Conservation (phyloP, 2,797 vertebrate species). For the Syngnathus acus region DNA sequence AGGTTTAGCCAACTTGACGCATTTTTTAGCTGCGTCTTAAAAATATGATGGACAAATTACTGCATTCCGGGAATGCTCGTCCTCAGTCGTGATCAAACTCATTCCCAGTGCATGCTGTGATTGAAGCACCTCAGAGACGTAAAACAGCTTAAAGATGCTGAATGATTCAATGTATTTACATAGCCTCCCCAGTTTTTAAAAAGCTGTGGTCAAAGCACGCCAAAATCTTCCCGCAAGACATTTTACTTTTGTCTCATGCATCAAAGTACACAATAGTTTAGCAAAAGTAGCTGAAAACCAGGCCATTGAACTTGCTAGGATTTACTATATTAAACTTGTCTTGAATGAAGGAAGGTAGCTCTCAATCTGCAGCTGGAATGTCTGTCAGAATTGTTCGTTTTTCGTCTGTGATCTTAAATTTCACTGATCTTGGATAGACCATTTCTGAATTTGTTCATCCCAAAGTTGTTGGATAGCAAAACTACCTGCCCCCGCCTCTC, state of each 20-base stretch:
- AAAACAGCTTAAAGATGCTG: neutral
- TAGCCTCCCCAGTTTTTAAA: neutral
- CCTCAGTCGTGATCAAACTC: neutral
- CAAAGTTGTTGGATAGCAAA: too few species aligned
- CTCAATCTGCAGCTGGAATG: neutral
- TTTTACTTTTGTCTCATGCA: neutral
- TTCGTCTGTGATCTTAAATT: too few species aligned
- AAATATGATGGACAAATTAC: neutral
- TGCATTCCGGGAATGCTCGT: neutral
- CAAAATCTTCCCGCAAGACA: neutral
- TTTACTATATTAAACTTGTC: neutral
- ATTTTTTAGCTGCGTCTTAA: neutral
- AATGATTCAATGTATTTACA: neutral
- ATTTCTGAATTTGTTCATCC: too few species aligned
- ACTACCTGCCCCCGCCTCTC: too few species aligned
- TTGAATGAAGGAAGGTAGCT: neutral
- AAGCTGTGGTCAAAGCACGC: neutral
- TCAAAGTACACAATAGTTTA: neutral
- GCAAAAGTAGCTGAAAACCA: neutral
- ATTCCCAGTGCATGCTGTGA: neutral
- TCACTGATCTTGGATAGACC: too few species aligned
- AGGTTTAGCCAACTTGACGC: neutral
- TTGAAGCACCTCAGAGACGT: neutral
- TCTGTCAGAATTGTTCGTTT: neutral
- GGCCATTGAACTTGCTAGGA: neutral